Evolutionary conservation across 2,113 vertebrate genomes (phyloP).

Genomic region (Pluvialis apricaria): DNA sequence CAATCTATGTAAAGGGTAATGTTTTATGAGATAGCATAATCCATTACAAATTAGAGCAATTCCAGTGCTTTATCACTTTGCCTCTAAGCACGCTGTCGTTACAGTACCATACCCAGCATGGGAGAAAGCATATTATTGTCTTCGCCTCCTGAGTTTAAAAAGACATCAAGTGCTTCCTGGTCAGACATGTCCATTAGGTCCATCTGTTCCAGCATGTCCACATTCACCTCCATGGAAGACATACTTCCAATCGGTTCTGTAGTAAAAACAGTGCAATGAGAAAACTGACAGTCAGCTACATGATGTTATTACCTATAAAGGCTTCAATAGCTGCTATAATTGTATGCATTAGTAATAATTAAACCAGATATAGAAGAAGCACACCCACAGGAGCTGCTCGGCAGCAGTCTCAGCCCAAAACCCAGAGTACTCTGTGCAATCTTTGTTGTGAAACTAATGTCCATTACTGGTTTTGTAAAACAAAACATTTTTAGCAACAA

Average conservation of each 20-base stretch:
- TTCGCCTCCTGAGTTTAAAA: constrained; percentile 85
- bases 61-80: background rate
- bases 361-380: background rate
- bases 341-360: background rate
- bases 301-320: background rate
- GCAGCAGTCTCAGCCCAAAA: background rate
- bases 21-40: background rate
- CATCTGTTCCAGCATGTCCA: constrained; percentile 95
- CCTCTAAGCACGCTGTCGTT: background rate
- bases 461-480: background rate
- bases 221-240: constrained; percentile 94
- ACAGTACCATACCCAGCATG: constrained; percentile 74
- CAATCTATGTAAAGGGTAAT: background rate
- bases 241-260: constrained; percentile 85
- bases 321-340: background rate
- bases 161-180: constrained; percentile 93
- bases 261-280: background rate
- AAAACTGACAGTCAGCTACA: background rate
- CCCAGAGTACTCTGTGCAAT: background rate
- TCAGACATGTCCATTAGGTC: constrained; percentile 88
- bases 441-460: background rate
- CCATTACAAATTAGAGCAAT: background rate
- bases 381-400: background rate
- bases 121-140: constrained; percentile 76
- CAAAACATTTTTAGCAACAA: background rate